A percentile compares a stretch with the other conserved stretches of the same genome.
Evolutionary conservation across 2,113 vertebrate species (phyloP).

Genomic region (Phaethon lepturus): DNA sequence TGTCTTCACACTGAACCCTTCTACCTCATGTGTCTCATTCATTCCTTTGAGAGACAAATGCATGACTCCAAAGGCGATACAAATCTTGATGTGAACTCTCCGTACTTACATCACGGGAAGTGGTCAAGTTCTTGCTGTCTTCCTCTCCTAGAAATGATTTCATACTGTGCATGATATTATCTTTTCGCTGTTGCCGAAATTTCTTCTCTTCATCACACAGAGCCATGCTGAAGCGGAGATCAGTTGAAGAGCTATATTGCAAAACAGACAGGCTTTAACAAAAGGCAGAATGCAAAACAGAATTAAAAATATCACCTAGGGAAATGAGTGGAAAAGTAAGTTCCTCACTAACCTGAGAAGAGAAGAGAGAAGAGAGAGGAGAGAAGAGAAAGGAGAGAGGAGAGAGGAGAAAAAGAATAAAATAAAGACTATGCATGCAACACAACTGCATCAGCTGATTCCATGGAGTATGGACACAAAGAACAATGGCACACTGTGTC

Average conservation of each 20-base stretch:
- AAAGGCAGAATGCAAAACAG: background rate
- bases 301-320: background rate
- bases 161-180: constrained; percentile 87
- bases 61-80: background rate
- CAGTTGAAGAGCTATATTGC: constrained; percentile 83
- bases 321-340: background rate
- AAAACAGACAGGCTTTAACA: constrained; percentile 2
- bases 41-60: background rate
- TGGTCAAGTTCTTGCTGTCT: constrained; percentile 78
- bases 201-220: constrained; percentile 92
- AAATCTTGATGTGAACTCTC: background rate
- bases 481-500: fast-evolving
- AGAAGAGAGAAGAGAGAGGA: too few relatives aligned
- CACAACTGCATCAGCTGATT: background rate
- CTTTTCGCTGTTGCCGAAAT: constrained; percentile 86
- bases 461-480: background rate
- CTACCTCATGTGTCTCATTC: background rate
- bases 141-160: constrained; percentile 87
- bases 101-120: constrained; percentile 85
- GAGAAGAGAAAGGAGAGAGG: too few relatives aligned
- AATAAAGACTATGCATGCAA: background rate
- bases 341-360: background rate
- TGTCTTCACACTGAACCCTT: background rate
- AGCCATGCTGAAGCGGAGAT: constrained; percentile 93
- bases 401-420: background rate